These are phyloP conservation scores for Chascanopsetta lugubris DNA, from an alignment of 2,113 vertebrate genomes.

Conservation along the genomic window DNA sequence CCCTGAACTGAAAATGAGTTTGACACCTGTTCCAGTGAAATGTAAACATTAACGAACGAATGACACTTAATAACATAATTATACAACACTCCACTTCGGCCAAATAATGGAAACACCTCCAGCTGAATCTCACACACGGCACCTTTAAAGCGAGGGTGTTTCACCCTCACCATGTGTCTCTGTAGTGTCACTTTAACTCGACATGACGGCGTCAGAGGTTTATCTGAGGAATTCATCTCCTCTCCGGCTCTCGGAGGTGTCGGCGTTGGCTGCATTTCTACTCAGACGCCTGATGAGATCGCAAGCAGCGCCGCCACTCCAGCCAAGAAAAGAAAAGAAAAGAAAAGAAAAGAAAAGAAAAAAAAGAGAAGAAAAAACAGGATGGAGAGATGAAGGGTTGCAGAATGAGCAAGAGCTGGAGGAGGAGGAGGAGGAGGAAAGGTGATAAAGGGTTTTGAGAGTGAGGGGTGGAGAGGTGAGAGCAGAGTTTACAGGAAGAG, in stretches of 20 bases:
- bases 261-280: slow-evolving; percentile 36
- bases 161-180: background rate
- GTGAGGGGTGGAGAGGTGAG: slow-evolving; percentile 41
- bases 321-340: slow-evolving; percentile 35
- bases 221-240: slow-evolving; percentile 47
- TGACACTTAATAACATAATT: too few species aligned
- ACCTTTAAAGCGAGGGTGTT: background rate
- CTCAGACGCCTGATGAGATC: slow-evolving; percentile 49
- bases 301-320: slow-evolving; percentile 34
- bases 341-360: background rate
- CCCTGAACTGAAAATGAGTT: too few species aligned
- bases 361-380: background rate
- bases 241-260: slow-evolving; percentile 53
- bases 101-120: too few species aligned
- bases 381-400: slow-evolving; percentile 19
- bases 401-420: slow-evolving; percentile 25
- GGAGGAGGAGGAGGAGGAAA: background rate
- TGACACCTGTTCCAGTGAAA: too few species aligned
- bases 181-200: background rate
- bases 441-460: slow-evolving; percentile 17
- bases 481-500: slow-evolving; percentile 33
- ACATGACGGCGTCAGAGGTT: too few species aligned
- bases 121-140: background rate
- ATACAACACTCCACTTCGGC: too few species aligned
- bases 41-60: too few species aligned